These are phyloP conservation scores for Thalassarche chlororhynchos DNA, from an alignment of 2,113 vertebrate genomes.

Conservation along the genomic window DNA sequence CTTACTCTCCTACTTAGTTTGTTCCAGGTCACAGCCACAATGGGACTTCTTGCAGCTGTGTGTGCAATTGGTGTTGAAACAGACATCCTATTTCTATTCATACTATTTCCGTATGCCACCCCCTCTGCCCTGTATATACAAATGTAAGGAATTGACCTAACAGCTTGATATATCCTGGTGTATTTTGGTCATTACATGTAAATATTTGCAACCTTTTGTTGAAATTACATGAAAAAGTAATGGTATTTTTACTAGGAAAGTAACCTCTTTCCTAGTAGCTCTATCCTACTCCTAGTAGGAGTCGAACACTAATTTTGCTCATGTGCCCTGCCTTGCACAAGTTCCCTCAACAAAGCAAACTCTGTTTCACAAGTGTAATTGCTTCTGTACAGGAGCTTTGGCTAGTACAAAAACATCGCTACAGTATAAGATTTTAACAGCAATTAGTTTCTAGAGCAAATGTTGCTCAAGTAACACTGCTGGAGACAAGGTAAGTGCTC, in stretches of 20 bases:
- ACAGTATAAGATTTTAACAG: background rate
- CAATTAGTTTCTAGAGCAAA: background rate
- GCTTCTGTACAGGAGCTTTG: background rate
- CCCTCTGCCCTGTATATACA: background rate
- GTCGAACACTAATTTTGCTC: background rate
- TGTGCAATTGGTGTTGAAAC: background rate
- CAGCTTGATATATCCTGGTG: fast-evolving
- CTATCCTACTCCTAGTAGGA: background rate
- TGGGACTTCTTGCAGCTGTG: background rate
- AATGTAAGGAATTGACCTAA: background rate
- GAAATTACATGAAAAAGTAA: background rate
- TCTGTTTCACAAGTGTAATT: background rate
- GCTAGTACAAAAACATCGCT: background rate
- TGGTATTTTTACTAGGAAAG: background rate
- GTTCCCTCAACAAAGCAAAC: background rate
- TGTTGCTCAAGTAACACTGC: background rate
- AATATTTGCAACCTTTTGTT: background rate
- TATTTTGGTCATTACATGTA: background rate
- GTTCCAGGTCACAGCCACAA: background rate
- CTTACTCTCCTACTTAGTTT: background rate
- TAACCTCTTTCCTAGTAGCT: background rate
- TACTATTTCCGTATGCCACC: background rate
- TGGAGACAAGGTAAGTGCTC: conserved; percentile 23
- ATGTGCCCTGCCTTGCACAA: background rate
- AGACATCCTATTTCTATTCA: background rate